Evolutionary conservation across 2,888 invertebrate species (phyloP).

Genomic region (Bruchidius siliquastri): DNA sequence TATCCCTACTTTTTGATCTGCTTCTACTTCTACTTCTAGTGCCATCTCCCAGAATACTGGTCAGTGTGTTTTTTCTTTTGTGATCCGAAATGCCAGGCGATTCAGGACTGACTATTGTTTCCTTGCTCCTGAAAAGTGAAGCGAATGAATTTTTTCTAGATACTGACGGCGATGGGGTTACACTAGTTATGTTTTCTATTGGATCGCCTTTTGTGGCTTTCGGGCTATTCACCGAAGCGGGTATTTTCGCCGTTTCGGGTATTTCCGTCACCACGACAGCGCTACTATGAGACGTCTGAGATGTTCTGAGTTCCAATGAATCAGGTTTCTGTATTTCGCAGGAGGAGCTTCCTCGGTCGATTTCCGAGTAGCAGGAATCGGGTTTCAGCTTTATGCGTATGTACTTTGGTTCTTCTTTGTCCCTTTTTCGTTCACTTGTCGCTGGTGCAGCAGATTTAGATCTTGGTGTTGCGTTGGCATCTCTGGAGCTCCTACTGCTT

Average conservation of each 20-base stretch:
- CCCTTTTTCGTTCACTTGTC: slow-evolving; percentile 14
- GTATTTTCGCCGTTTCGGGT: slow-evolving; percentile 27
- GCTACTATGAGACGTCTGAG: slow-evolving; percentile 7
- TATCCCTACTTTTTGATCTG: slow-evolving; percentile 63
- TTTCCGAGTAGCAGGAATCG: slow-evolving; percentile 61
- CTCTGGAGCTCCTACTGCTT: slow-evolving; percentile 5
- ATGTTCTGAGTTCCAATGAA: slow-evolving; percentile 48
- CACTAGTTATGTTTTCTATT: slow-evolving; percentile 27
- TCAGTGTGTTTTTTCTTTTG: slow-evolving; percentile 38
- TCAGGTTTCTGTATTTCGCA: slow-evolving; percentile 55
- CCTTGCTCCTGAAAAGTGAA: slow-evolving; percentile 72
- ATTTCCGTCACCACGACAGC: slow-evolving; percentile 9
- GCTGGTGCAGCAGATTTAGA: slow-evolving; percentile 29
- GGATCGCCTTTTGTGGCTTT: slow-evolving; percentile 40
- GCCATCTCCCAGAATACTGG: slow-evolving; percentile 42
- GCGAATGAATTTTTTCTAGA: slow-evolving; percentile 79
- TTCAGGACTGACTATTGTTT: slow-evolving; percentile 60
- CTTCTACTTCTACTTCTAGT: slow-evolving; percentile 38
- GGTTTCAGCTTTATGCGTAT: slow-evolving; percentile 70
- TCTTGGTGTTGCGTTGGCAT: slow-evolving; percentile 11
- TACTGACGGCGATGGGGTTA: slow-evolving; percentile 65
- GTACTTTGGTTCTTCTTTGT: slow-evolving; percentile 48
- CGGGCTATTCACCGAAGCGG: slow-evolving; percentile 47
- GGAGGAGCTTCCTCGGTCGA: slow-evolving; percentile 32
- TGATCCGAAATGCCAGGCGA: slow-evolving; percentile 50